Evolutionary conservation across 2,797 vertebrate genomes (phyloP).

Genomic region (Salmo trutta): DNA sequence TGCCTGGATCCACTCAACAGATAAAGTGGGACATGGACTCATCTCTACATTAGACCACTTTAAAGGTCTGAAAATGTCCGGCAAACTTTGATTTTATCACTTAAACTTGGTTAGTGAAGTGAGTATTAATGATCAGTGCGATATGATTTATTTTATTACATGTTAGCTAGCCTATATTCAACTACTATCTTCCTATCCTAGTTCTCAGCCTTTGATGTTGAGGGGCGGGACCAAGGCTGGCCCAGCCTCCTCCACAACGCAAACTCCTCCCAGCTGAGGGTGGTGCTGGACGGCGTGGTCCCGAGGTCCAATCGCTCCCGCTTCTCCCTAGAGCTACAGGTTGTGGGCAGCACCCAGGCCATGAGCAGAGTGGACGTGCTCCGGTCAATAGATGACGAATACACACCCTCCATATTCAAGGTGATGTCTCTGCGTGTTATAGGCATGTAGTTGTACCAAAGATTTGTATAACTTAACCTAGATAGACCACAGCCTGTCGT

Average conservation of each 20-base stretch:
- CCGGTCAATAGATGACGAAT: conserved; percentile 87
- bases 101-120: no score
- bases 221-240: conserved; percentile 67
- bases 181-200: conserved; percentile 43
- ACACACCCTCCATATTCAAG: conserved; percentile 79
- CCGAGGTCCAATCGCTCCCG: conserved; percentile 73
- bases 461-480: no score
- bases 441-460: not conserved
- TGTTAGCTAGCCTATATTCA: no score
- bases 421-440: not conserved
- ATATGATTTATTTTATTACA: no score
- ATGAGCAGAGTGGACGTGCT: conserved; percentile 45
- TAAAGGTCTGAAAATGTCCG: no score
- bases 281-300: conserved; percentile 67
- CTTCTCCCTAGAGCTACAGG: conserved; percentile 82
- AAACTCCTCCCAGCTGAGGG: conserved; percentile 82
- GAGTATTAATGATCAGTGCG: no score
- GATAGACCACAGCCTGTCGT: no score
- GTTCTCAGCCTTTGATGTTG: conserved; percentile 78
- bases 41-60: not conserved
- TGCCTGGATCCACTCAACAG: not conserved
- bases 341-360: conserved; percentile 57
- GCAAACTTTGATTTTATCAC: no score
- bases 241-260: conserved; percentile 85
- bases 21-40: not conserved